Evolutionary conservation across 2,797 vertebrate species (phyloP).

Genomic region (Anableps anableps): DNA sequence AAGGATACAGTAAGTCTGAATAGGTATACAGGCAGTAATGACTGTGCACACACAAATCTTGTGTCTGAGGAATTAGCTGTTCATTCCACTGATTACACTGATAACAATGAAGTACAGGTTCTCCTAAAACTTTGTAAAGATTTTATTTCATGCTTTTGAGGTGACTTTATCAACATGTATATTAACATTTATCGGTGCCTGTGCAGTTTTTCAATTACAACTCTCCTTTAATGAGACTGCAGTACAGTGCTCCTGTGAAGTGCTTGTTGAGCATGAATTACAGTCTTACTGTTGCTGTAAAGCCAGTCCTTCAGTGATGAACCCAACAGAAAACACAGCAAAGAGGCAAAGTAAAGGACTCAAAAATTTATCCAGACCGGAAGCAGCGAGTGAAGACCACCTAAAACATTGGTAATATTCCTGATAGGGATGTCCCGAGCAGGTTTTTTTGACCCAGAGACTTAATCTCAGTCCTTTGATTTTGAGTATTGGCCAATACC

Average conservation of each 20-base stretch:
- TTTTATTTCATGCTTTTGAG: slow-evolving; percentile 63
- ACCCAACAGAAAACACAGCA: neutral
- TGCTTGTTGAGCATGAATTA: slow-evolving; percentile 38
- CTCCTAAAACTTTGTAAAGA: slow-evolving; percentile 36
- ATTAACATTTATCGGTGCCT: slow-evolving; percentile 45
- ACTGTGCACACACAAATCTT: neutral
- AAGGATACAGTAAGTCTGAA: neutral
- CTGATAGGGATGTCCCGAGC: no score
- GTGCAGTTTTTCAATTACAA: slow-evolving; percentile 56
- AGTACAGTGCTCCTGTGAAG: slow-evolving; percentile 33
- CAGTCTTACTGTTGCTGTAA: slow-evolving; percentile 32
- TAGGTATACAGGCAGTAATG: neutral
- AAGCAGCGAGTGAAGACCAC: neutral
- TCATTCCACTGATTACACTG: slow-evolving; percentile 58
- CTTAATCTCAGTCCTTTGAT: no score
- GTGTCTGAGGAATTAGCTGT: neutral
- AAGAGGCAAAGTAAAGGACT: neutral
- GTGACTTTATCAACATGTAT: slow-evolving; percentile 56
- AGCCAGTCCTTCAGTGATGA: slow-evolving; percentile 9
- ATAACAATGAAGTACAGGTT: slow-evolving; percentile 36
- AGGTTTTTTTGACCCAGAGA: no score
- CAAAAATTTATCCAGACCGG: neutral
- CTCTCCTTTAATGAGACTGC: slow-evolving; percentile 42
- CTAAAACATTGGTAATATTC: no score
- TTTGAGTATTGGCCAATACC: no score